Percentiles rank a stretch among this genome's conserved stretches.
phyloP scores from a whole-genome alignment of 2,888 invertebrate species.

The Odiellus spinosus region DNA sequence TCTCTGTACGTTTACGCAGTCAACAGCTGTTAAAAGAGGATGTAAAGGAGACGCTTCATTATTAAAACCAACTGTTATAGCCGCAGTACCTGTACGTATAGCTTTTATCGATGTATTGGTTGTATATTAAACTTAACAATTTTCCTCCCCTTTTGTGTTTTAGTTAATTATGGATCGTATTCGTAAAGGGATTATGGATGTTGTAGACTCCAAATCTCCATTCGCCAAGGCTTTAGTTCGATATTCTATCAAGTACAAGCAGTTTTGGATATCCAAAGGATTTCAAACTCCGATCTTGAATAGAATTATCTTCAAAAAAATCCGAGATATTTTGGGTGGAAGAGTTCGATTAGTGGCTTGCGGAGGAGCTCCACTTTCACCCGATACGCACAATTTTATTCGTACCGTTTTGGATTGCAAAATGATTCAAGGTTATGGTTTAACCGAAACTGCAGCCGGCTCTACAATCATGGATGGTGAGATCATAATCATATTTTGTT shows the following conservation, averaged over 20 bases:
- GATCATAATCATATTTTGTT: conserved; percentile 15
- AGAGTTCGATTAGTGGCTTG: conserved; percentile 68
- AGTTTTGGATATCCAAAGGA: conserved; percentile 53
- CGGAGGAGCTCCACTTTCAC: conserved; percentile 88
- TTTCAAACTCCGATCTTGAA: conserved; percentile 36
- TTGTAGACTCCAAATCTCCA: conserved; percentile 56
- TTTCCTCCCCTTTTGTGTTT: conserved; percentile 15
- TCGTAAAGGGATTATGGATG: conserved; percentile 90
- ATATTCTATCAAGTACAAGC: conserved; percentile 87
- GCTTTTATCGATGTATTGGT: conserved; percentile 3
- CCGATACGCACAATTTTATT: conserved; percentile 88
- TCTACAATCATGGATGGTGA: conserved; percentile 38
- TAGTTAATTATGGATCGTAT: conserved; percentile 92
- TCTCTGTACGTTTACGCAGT: no score
- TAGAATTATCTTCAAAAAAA: conserved; percentile 45
- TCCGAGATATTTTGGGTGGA: conserved; percentile 68
- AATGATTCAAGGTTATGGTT: conserved; percentile 84
- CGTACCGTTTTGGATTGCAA: conserved; percentile 77
- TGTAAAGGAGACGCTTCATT: conserved; percentile 85
- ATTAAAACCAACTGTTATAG: conserved; percentile 81
- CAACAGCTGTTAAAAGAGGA: conserved; percentile 89
- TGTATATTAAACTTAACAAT: no score
- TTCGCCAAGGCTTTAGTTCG: conserved; percentile 72
- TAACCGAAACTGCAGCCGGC: conserved; percentile 91
- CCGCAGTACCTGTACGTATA: conserved; percentile 69